Evolutionary conservation across 2,113 vertebrate species (phyloP).

Genomic region (Acrocephalus arundinaceus): DNA sequence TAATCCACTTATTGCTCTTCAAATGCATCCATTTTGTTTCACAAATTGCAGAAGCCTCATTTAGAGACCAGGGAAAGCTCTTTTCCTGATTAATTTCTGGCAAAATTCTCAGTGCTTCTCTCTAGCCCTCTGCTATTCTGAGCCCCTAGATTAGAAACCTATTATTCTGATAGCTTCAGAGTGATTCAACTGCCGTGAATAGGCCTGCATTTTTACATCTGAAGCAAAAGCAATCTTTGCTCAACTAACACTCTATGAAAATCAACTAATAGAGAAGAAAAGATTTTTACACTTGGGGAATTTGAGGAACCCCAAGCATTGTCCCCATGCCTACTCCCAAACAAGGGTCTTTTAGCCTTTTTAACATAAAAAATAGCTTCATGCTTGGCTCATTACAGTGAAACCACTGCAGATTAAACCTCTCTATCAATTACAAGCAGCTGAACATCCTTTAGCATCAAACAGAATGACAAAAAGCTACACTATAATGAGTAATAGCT

Average conservation of each 20-base stretch:
- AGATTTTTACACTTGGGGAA: neutral
- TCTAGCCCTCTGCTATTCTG: neutral
- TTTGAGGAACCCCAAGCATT: constrained; percentile 8
- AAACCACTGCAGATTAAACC: constrained; percentile 61
- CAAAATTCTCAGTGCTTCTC: neutral
- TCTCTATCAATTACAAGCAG: constrained; percentile 63
- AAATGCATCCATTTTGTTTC: constrained; percentile 3
- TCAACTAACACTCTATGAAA: neutral
- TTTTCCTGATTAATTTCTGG: neutral
- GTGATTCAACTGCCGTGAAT: neutral
- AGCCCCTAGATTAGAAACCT: neutral
- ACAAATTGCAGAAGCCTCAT: neutral
- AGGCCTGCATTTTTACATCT: constrained; percentile 27
- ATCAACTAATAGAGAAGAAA: neutral
- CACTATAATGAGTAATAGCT: constrained; percentile 60
- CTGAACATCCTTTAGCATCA: constrained; percentile 67
- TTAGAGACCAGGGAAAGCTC: neutral
- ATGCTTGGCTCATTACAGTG: constrained; percentile 47
- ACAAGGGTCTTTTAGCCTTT: constrained; percentile 2
- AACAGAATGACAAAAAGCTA: constrained; percentile 71
- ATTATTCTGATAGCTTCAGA: neutral
- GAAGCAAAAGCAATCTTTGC: constrained; percentile 28
- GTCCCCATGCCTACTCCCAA: neutral
- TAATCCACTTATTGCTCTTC: neutral
- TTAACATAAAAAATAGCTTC: constrained; percentile 39